Evolutionary conservation across 2,888 invertebrate species (phyloP), one percentile per base, ranked within the genome.

Genomic region (Acrobasis suavella): DNA sequence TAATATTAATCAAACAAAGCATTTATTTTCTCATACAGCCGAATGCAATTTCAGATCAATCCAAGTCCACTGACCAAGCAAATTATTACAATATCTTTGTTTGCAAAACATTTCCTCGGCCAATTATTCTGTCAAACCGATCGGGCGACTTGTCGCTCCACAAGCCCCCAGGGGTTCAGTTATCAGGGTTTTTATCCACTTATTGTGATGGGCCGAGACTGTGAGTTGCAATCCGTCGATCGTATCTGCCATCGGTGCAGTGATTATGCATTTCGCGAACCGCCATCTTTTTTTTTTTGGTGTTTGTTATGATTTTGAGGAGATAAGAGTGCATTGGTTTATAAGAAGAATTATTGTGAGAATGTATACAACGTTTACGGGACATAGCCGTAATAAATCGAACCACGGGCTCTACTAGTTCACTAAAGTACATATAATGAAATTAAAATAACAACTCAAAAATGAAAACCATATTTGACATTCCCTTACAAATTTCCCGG

Each of bases 231-330:
- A 73, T 75, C 78, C 80, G 77, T 72, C 64, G 86, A 86, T 86
- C 73, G 76, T 85, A 87, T 88, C 85, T 75, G 74, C 77, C 72
- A 69, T 77, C 75, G 54, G 55, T 71, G 69, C 74, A 67, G 82
- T 89, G 88, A 89, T 83, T 81, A 75, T 84, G 89, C 86, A 75
- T 81, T 86, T 84, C 80, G 75, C 74, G 68, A 75, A 70, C 66
- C 61, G 68, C 38, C 16, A 62, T 62, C 15, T 61, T 69, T 70
- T 70, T 69, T 70, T 70, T 70, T 70, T 64, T 64, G 52, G 64
- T 64, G 66, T 71, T 72, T 72, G 68, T 72, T 73, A 69, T 72
- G 63, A 58, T 50, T 67, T 65, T 60, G 58, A 58, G 12, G 61
- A 63, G 55, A 61, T 49, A 59, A 59, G 38, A n/a, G 38, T 22